Base-by-base conservation (phyloP, 2,797 vertebrate genomes). In the Poeciliopsis presidionis region DNA sequence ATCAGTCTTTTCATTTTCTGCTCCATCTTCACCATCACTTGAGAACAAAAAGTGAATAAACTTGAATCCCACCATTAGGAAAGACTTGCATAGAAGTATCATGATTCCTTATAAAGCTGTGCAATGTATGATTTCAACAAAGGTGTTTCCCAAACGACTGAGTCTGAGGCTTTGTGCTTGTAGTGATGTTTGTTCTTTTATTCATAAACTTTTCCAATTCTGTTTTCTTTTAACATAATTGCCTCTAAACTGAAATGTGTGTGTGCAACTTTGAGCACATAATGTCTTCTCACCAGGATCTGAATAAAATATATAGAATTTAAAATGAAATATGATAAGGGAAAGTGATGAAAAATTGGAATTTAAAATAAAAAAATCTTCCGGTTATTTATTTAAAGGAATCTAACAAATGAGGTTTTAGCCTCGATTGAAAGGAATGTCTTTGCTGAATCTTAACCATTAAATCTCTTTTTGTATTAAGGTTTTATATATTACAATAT, bases 91-190 rank as follows among this genome's bases (percentile, higher is more conserved):
- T 25, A 25, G 53, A 59, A 59, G 25, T 14, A 59, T 59, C 25
- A n/a, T n/a, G 30, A 7, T n/a, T 55, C 25, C 22, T n/a, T n/a
- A 55, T n/a, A n/a, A 55, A n/a, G 3, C 20, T 53, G 51, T 36
- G 33, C 53, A 43, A 9, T 36, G 28, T 9, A 11, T 45, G 53
- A 28, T 33, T 36, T 43, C 51, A 5, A 73, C 4, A 5, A 30
- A 69, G 30, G 11, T 36, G 18, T 45, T 73, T 33, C 7, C 20
- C 63, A 51, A n/a, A 49, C 16, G 13, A n/a, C 59, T 69, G 72
- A 72, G 69, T 79, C 76, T 73, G 30, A 78, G 67, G 77, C 75
- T 14, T n/a, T 75, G 30, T 73, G 5, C 45, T 33, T 61, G 25
- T 41, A 63, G 22, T 61, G 30, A n/a, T 61, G 59, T 63, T 18